Base-by-base conservation (phyloP, 2,797 vertebrate genomes). In the Eutrigla gurnardus region DNA sequence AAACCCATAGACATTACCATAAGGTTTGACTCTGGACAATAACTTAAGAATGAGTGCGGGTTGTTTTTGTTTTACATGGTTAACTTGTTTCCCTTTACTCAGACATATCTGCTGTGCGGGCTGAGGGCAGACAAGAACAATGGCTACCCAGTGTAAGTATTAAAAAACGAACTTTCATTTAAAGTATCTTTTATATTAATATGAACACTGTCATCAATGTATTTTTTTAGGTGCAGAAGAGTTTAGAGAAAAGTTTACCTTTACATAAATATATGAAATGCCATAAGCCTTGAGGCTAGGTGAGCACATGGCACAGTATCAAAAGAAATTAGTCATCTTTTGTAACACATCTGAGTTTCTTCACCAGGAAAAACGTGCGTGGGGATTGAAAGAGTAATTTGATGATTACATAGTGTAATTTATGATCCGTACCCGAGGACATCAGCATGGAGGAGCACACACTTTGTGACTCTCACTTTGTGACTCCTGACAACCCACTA, bases 81-180 rank as follows among this genome's bases (percentile, higher is more conserved):
- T 42, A 73, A 39, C 57, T 32, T 54, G 0, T 67, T 75, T 64
- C 50, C 47, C 46, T 78, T 35, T 67, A 17, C 45, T 14, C 91
- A 95, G 94, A 91, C 76, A 90, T 85, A 86, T 90, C 92, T 93
- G 91, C 91, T 91, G 86, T 93, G 92, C 93, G 83, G 94, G 88
- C 92, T 93, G 93, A 94, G 93, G 90, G 89, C 90, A 94, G 89
- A 83, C 91, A 84, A 91, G 80, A 91, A 95, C 92, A 90, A 96
- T 96, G 95, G 94, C 95, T 90, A 94, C 94, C 88, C 95, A 95
- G 93, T 93, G 95, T 95, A 75, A 95, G 95, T 94, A 81, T 81
- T 43, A 72, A 68, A 63, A 54, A 80, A 85, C 52, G 32, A 37
- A 15, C 13, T 79, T 80, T 42, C 2, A 46, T 18, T 35, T 6